Percentiles rank a stretch among this genome's conserved stretches.
Evolutionary conservation across 2,888 invertebrate species (phyloP).

Genomic region (Aleiodes leptofemur): DNA sequence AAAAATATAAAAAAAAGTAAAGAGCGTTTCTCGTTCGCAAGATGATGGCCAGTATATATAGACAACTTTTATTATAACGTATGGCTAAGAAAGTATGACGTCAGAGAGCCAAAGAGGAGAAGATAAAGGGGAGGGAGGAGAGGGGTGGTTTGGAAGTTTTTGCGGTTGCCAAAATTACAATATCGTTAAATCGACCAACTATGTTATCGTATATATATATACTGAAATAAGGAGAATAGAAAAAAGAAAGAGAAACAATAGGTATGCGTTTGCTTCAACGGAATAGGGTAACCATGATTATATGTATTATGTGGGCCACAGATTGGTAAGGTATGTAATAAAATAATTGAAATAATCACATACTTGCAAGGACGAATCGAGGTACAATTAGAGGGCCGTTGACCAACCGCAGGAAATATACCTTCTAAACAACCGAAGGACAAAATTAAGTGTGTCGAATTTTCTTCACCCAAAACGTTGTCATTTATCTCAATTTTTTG

Average conservation of each 20-base stretch:
- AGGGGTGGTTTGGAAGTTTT: slow-evolving; percentile 48
- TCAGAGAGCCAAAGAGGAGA: slow-evolving; percentile 51
- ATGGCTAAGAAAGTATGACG: slow-evolving; percentile 55
- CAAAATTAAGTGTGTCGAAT: slow-evolving; percentile 37
- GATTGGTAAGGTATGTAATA: slow-evolving; percentile 70
- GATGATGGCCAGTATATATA: slow-evolving; percentile 59
- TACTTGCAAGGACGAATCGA: slow-evolving; percentile 60
- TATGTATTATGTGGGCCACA: slow-evolving; percentile 67
- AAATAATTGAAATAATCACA: slow-evolving; percentile 73
- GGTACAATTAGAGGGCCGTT: slow-evolving; percentile 58
- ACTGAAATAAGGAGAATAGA: background rate
- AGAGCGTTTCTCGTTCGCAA: slow-evolving; percentile 56
- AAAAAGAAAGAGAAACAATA: slow-evolving; percentile 43
- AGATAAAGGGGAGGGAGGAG: slow-evolving; percentile 7
- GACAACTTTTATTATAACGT: slow-evolving; percentile 11
- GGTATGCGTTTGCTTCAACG: slow-evolving; percentile 41
- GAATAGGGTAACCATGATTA: slow-evolving; percentile 67
- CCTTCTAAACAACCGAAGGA: slow-evolving; percentile 44
- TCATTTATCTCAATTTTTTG: background rate
- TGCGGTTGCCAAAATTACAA: slow-evolving; percentile 70
- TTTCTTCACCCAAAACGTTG: slow-evolving; percentile 24
- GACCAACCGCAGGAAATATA: slow-evolving; percentile 57
- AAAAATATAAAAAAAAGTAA: background rate
- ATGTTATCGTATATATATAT: slow-evolving; percentile 54
- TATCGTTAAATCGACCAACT: slow-evolving; percentile 67